These are phyloP conservation scores for Hetaerina titia DNA, from an alignment of 2,888 invertebrate species.

Conservation along the genomic window DNA sequence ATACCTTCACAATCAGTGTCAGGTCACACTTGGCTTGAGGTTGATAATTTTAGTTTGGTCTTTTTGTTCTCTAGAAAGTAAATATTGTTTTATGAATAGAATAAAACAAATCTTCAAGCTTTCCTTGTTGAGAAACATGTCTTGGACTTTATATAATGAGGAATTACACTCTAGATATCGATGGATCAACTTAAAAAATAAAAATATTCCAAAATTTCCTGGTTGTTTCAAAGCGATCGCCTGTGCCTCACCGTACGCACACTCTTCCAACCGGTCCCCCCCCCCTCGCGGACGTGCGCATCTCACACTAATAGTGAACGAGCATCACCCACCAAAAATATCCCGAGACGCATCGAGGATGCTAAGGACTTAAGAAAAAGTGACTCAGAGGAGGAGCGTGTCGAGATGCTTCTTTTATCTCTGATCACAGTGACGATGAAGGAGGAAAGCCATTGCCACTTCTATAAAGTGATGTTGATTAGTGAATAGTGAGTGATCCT, in stretches of 20 bases:
- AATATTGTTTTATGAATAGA: too few species aligned
- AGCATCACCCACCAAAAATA: not conserved
- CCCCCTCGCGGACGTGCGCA: not conserved
- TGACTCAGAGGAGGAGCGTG: slow-evolving; percentile 24
- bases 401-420: slow-evolving; percentile 17
- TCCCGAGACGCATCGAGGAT: slow-evolving; percentile 26
- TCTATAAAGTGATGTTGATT: not conserved
- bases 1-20: too few species aligned
- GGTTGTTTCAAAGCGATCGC: not conserved
- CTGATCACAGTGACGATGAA: not conserved
- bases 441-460: not conserved
- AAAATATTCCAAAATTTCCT: not conserved
- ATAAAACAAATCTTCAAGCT: too few species aligned
- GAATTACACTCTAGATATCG: too few species aligned
- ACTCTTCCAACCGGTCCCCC: not conserved
- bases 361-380: slow-evolving; percentile 40
- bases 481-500: not conserved
- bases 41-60: too few species aligned
- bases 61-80: too few species aligned
- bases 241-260: not conserved
- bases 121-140: too few species aligned
- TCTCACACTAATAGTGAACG: slow-evolving; percentile 1
- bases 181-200: not conserved
- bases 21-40: too few species aligned
- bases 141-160: too few species aligned